These are phyloP conservation scores for Cyanoderma ruficeps DNA, from an alignment of 2,113 vertebrate genomes.

Conservation along the genomic window DNA sequence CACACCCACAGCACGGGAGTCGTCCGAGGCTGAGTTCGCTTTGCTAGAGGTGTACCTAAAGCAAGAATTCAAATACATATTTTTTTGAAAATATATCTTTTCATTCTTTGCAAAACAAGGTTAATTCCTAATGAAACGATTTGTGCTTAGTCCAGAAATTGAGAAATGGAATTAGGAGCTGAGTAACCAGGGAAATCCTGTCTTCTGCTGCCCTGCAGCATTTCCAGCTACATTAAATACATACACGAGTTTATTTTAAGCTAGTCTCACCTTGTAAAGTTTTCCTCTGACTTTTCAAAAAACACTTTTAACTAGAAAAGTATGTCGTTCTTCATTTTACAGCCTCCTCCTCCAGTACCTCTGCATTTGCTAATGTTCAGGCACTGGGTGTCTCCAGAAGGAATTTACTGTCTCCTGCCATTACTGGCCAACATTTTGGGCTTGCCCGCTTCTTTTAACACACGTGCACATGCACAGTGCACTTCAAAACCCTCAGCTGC, in stretches of 20 bases:
- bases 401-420: neutral
- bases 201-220: neutral
- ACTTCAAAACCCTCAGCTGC: neutral
- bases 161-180: neutral
- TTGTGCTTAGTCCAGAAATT: neutral
- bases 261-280: neutral
- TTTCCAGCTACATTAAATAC: neutral
- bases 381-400: neutral
- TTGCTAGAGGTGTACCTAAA: neutral
- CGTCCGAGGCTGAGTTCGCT: accelerated
- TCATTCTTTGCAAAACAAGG: neutral
- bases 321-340: neutral
- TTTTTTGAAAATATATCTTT: accelerated
- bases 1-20: neutral
- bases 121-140: neutral
- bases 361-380: neutral
- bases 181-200: neutral
- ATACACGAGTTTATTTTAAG: neutral
- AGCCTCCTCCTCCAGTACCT: neutral
- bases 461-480: accelerated
- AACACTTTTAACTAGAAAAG: neutral
- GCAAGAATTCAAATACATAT: accelerated
- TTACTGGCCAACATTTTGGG: neutral
- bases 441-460: neutral
- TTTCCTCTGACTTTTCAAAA: neutral